Evolutionary conservation across 2,797 vertebrate species (phyloP), one percentile per base, ranked within the genome.

Genomic region (Sylvilagus floridanus): DNA sequence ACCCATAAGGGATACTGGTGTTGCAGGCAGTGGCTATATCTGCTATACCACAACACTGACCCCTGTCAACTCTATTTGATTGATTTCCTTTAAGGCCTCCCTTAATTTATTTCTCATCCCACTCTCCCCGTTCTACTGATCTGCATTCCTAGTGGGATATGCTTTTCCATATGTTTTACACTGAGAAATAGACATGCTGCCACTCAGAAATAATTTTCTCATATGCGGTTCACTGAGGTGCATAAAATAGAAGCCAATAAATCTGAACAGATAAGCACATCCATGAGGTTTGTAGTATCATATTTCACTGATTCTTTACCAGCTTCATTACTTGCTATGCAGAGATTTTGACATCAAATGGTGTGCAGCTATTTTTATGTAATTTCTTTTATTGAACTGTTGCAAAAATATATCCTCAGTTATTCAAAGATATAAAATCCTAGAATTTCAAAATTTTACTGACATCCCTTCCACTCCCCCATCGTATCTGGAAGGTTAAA

Each of bases 341-440:
- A 16, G 32, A 77, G 17, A 78, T 73, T 95, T 89, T 81, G 32
- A 37, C 75, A 37, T 83, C 47, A 50, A 72, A 60, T 84, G 4
- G 42, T 21, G 2, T 85, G 42, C 30, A 32, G 50, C 35, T 52
- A 78, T 52, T 81, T 92, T 76, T 81, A 73, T 26, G 6, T 32
- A 57, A 75, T 84, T 94, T 94, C 22, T 8, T 76, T 52, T 26
- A 22, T 72, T 93, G 37, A 81, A 69, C 30, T 81, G n/a, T 84
- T 86, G 35, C 22, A 50, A 17, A 17, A 7, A 26, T 66, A 6
- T 12, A 66, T 0, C n/a, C 81, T 90, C 54, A 77, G 2, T 77
- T 66, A 60, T 73, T 92, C 78, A 82, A 50, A 81, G 22, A 93
- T 4, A 50, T n/a, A 28, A 52, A 84, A 76, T 63, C 14, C n/a